A percentile compares a stretch with the other conserved stretches of the same genome.
Evolutionary conservation across 2,797 vertebrate species (phyloP).

Genomic region (Mareca strepera): DNA sequence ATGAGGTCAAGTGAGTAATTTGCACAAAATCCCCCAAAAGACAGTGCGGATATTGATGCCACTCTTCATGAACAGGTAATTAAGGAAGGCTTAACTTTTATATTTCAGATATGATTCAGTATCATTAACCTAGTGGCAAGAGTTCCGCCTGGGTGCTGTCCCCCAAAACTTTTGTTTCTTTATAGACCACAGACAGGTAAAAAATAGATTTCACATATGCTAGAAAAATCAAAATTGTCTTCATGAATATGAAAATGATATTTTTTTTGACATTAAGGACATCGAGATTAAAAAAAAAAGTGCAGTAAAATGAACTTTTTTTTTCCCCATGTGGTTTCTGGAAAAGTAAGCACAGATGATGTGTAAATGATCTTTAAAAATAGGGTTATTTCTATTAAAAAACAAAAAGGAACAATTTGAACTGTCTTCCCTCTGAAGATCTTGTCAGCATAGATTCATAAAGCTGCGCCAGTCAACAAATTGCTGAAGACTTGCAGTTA

Average conservation of each 20-base stretch:
- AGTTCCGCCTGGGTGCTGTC: neutral
- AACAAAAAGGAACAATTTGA: neutral
- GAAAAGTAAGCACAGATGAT: neutral
- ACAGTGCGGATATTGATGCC: neutral
- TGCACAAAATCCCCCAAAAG: conserved; percentile 8
- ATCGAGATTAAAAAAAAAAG: neutral
- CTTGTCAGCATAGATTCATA: neutral
- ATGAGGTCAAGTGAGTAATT: conserved; percentile 3
- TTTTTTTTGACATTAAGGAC: neutral
- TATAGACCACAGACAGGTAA: neutral
- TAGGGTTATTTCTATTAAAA: neutral
- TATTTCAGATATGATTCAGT: neutral
- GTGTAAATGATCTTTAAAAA: conserved; percentile 37
- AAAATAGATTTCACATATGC: neutral
- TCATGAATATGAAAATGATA: neutral
- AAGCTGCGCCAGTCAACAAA: neutral
- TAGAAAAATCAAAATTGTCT: neutral
- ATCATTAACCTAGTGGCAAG: neutral
- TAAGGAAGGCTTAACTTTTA: neutral
- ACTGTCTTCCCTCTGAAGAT: neutral
- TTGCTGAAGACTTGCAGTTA: neutral
- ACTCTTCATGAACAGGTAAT: neutral
- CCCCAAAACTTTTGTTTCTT: neutral
- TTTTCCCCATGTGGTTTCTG: neutral
- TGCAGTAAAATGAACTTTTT: neutral